A percentile compares a stretch with the other conserved stretches of the same genome.
These are phyloP conservation scores for Sphenopsis melanotis DNA, from an alignment of 2,797 vertebrate genomes.

Conservation along the genomic window DNA sequence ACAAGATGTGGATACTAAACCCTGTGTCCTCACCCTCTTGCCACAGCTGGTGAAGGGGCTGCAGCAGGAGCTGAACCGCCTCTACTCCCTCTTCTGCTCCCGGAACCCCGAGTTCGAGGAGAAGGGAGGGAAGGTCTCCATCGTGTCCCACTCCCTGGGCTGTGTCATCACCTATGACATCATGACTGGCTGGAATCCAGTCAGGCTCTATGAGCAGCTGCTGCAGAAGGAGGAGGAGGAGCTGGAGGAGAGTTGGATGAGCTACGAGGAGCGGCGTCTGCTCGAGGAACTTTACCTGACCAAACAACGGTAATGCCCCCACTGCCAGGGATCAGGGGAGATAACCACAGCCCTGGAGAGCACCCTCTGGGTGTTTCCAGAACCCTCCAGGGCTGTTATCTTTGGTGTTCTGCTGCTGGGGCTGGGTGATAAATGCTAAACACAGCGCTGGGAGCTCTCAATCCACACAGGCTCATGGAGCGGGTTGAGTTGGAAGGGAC, in stretches of 20 bases:
- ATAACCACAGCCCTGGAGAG: not conserved
- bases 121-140: conserved; percentile 91
- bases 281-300: conserved; percentile 87
- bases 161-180: conserved; percentile 98
- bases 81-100: conserved; percentile 93
- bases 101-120: conserved; percentile 94
- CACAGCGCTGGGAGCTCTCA: not conserved
- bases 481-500: not conserved
- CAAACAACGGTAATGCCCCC: conserved; percentile 80
- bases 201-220: conserved; percentile 88
- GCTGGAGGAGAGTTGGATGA: conserved; percentile 82
- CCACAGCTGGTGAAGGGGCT: conserved; percentile 93
- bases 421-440: not conserved
- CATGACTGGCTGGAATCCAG: conserved; percentile 97
- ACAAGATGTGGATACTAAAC: not conserved
- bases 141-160: conserved; percentile 95
- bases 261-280: conserved; percentile 85
- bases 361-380: not conserved
- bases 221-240: conserved; percentile 87
- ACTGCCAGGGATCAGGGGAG: not conserved
- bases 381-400: not conserved
- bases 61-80: conserved; percentile 92
- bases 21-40: not conserved
- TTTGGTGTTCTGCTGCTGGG: not conserved
- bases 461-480: not conserved